Evolutionary conservation across 2,797 vertebrate species (phyloP).

Genomic region (Myripristis murdjan): DNA sequence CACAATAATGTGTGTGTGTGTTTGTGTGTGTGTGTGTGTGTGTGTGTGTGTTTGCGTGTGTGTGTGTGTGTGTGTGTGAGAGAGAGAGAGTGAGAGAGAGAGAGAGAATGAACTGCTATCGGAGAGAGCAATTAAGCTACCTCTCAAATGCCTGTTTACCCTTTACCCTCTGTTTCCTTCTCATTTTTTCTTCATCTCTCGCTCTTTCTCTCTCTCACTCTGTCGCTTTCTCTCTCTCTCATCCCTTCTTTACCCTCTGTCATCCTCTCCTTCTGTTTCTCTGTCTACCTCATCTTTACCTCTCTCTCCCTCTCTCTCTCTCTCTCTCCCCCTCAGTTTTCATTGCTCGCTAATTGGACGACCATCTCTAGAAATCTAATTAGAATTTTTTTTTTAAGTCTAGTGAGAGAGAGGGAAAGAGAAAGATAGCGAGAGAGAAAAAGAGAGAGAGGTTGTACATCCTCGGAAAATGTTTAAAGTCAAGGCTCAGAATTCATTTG

Average conservation of each 20-base stretch:
- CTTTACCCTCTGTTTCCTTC: constrained; percentile 24
- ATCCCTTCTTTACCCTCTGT: neutral
- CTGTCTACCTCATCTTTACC: constrained; percentile 6
- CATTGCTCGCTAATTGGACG: constrained; percentile 44
- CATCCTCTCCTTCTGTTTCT: neutral
- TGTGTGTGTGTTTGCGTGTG: neutral
- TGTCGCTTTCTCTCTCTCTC: too few species aligned
- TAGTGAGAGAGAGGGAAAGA: neutral
- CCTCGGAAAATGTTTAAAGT: constrained; percentile 18
- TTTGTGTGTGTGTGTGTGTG: too few species aligned
- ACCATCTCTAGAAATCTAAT: constrained; percentile 42
- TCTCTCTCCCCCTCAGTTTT: too few species aligned
- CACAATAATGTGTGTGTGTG: too few species aligned
- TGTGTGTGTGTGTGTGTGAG: neutral
- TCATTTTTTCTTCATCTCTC: neutral
- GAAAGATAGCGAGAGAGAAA: too few species aligned
- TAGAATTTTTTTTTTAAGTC: constrained; percentile 35
- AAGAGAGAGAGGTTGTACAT: neutral
- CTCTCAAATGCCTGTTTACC: constrained; percentile 39
- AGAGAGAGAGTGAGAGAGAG: neutral
- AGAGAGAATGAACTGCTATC: neutral
- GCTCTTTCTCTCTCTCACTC: neutral
- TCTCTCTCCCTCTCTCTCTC: constrained; percentile 19
- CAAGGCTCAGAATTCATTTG: constrained; percentile 3
- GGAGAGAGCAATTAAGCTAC: constrained; percentile 38